Evolutionary conservation across 2,797 vertebrate species (phyloP).

Genomic region (Glyptemys insculpta): DNA sequence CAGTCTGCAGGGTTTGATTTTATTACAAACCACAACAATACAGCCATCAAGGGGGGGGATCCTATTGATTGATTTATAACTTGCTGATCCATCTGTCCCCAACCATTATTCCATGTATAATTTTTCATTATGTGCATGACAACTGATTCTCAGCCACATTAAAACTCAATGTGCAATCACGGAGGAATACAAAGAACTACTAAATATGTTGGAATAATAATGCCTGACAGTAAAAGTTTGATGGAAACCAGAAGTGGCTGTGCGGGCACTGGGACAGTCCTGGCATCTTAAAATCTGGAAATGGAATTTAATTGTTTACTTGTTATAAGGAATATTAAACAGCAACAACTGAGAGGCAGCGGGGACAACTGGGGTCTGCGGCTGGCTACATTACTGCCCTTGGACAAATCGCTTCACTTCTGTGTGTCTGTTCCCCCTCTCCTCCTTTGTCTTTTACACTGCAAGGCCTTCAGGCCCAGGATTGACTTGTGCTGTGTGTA

Average conservation of each 20-base stretch:
- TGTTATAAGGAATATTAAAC: background rate
- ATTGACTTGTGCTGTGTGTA: background rate
- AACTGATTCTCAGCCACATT: constrained; percentile 38
- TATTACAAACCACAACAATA: constrained; percentile 44
- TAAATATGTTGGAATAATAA: constrained; percentile 41
- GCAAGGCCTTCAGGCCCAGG: rapidly evolving
- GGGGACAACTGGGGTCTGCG: background rate
- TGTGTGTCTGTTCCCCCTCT: background rate
- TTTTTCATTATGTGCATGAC: constrained; percentile 55
- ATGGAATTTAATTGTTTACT: no score
- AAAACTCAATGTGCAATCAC: constrained; percentile 56
- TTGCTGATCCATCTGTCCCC: constrained; percentile 52
- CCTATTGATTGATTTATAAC: constrained; percentile 52
- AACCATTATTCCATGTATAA: constrained; percentile 52
- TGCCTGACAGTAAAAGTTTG: constrained; percentile 19
- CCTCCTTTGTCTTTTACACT: background rate
- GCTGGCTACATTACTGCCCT: background rate
- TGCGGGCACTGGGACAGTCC: background rate
- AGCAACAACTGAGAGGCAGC: background rate
- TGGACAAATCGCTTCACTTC: background rate
- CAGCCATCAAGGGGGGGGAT: constrained; percentile 6
- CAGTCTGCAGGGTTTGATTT: constrained; percentile 40
- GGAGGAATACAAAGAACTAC: constrained; percentile 34
- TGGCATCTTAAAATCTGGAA: background rate
- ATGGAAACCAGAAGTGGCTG: background rate